Conservation (phyloP, 2,888 invertebrate species). For the Timandra comae region DNA sequence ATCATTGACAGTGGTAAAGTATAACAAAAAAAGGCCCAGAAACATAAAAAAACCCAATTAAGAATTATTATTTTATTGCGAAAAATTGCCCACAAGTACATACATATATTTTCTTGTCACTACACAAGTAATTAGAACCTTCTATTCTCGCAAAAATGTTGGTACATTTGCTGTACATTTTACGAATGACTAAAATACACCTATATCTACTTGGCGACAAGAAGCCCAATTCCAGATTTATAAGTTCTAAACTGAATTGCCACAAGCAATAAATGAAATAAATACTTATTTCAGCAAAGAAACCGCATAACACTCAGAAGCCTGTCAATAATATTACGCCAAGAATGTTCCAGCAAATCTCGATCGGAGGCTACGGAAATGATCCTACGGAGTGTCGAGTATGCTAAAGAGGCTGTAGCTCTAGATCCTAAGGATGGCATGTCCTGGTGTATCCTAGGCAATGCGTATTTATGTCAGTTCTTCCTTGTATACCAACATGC, state of each 20-base stretch:
- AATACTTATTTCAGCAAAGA: constrained; percentile 69
- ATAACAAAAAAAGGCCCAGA: no score
- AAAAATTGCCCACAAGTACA: no score
- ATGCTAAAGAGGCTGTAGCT: constrained; percentile 89
- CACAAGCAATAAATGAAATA: neutral
- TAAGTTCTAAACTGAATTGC: neutral
- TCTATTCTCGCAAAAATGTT: neutral
- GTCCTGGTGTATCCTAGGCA: constrained; percentile 91
- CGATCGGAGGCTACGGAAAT: constrained; percentile 74
- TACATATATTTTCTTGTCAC: no score
- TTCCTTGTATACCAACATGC: constrained; percentile 86
- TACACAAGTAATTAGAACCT: no score
- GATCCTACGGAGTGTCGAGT: constrained; percentile 82
- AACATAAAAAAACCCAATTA: no score
- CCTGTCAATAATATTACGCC: constrained; percentile 87
- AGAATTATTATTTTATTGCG: no score
- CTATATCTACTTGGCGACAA: no score
- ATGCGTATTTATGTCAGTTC: constrained; percentile 88
- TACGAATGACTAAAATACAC: neutral
- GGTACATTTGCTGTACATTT: neutral
- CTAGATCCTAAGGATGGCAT: constrained; percentile 85
- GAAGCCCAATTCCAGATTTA: no score
- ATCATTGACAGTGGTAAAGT: no score
- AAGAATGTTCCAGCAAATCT: constrained; percentile 65
- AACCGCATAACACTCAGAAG: constrained; percentile 87